Evolutionary conservation across 2,888 invertebrate genomes (phyloP), one percentile per base, ranked within the genome.

Genomic region (Stenichneumon culpator): DNA sequence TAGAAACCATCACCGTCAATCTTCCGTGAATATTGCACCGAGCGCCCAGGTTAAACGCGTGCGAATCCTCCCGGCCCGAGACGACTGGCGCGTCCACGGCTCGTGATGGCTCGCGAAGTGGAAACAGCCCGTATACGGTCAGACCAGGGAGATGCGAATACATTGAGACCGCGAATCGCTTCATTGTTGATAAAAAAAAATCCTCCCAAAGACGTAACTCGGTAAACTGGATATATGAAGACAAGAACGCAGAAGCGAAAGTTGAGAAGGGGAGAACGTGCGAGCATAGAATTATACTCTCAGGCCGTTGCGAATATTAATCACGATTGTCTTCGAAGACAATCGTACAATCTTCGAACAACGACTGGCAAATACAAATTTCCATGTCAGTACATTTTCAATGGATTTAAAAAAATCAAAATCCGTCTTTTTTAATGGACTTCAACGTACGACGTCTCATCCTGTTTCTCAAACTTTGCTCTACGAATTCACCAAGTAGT

Each of bases 261-360:
- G n/a, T n/a, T n/a, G 52, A n/a, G 50, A n/a, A 28, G 52, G 1
- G 9, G 36, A 36, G 9, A 36, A 7, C 36, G 36, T 9, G 9
- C 2, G 70, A 52, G 70, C 52, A 72, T 70, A 79, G 82, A 79
- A 82, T 85, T 80, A 82, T 82, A 85, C 80, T 82, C 68, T 65
- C 69, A 44, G 70, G 68, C 74, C 50, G 60, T 70, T 79, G 84
- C 44, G 82, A 85, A 85, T 85, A 82, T 85, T 82, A n/a, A n/a
- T n/a, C n/a, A n/a, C n/a, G n/a, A n/a, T n/a, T n/a, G n/a, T n/a
- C n/a, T n/a, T n/a, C n/a, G n/a, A n/a, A n/a, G n/a, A n/a, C n/a
- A n/a, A n/a, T n/a, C n/a, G n/a, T n/a, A n/a, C n/a, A n/a, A n/a
- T n/a, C n/a, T n/a, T n/a, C n/a, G n/a, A n/a, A n/a, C n/a, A n/a